Percentiles rank a stretch among this genome's conserved stretches.
Evolutionary conservation across 2,888 invertebrate species (phyloP).

Genomic region (Aporophyla nigra): DNA sequence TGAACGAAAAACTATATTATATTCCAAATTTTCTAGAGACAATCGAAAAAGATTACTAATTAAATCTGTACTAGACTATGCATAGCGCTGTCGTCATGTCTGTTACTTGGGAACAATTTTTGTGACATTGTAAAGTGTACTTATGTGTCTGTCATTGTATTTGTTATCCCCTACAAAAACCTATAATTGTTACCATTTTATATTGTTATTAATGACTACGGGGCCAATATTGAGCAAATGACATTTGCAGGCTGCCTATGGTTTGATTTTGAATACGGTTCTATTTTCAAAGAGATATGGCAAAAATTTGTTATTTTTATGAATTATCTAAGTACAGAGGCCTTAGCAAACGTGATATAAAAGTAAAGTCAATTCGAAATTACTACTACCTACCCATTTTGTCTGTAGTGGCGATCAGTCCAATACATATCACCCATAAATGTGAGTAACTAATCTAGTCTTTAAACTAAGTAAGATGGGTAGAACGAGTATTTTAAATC

Average conservation of each 20-base stretch:
- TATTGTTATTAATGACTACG: too few relatives aligned
- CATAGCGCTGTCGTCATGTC: not conserved
- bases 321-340: too few relatives aligned
- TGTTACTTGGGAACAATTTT: not conserved
- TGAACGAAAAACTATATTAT: not conserved
- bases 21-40: not conserved
- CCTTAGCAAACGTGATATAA: not conserved
- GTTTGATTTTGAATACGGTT: not conserved
- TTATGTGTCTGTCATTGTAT: not conserved
- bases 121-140: not conserved
- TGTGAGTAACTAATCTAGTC: not conserved
- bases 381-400: not conserved
- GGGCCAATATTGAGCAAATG: not conserved
- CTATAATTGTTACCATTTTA: too few relatives aligned
- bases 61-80: not conserved
- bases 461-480: not conserved
- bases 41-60: not conserved
- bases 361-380: not conserved
- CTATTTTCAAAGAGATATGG: not conserved
- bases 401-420: not conserved
- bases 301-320: not conserved
- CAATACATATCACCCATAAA: not conserved
- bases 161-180: not conserved
- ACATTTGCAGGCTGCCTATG: not conserved
- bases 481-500: not conserved